phyloP scores from a whole-genome alignment of 2,797 vertebrate genomes.

The Smutsia gigantea region DNA sequence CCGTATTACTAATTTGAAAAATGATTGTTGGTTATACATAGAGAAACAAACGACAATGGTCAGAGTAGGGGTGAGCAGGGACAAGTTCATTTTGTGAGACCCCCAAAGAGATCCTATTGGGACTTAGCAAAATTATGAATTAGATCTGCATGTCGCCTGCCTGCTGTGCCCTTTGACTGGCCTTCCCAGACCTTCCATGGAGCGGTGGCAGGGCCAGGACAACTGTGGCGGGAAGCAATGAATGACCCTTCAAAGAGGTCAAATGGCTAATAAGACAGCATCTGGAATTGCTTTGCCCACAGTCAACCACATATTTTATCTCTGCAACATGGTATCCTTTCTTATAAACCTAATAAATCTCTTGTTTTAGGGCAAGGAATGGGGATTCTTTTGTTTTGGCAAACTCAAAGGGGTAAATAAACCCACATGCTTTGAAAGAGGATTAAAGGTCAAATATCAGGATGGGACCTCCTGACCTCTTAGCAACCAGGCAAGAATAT shows the following conservation, averaged over 20 bases:
- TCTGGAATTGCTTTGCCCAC: conserved; percentile 38
- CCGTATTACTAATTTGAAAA: not conserved
- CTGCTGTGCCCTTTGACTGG: not conserved
- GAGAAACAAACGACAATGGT: not conserved
- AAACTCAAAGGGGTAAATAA: conserved; percentile 7
- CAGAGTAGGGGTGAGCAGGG: not conserved
- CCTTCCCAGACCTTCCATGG: not conserved
- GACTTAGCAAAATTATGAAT: not conserved
- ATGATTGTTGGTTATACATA: not conserved
- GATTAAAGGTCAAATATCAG: not conserved
- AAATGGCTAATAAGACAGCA: not conserved
- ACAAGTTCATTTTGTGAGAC: not conserved
- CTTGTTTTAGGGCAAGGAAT: not conserved
- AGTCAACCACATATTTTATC: conserved; percentile 54
- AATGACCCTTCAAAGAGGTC: not conserved
- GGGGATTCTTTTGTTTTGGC: not conserved
- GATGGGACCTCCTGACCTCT: not conserved
- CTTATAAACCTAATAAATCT: conserved; percentile 69
- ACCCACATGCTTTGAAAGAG: not conserved
- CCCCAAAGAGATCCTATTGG: not conserved
- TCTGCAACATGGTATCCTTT: not conserved
- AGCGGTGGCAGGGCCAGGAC: not conserved
- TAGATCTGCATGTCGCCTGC: not conserved
- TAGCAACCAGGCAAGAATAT: not conserved
- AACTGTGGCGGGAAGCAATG: not conserved